phyloP scores from a whole-genome alignment of 2,797 vertebrate genomes.

The Benthosema pterotum region DNA sequence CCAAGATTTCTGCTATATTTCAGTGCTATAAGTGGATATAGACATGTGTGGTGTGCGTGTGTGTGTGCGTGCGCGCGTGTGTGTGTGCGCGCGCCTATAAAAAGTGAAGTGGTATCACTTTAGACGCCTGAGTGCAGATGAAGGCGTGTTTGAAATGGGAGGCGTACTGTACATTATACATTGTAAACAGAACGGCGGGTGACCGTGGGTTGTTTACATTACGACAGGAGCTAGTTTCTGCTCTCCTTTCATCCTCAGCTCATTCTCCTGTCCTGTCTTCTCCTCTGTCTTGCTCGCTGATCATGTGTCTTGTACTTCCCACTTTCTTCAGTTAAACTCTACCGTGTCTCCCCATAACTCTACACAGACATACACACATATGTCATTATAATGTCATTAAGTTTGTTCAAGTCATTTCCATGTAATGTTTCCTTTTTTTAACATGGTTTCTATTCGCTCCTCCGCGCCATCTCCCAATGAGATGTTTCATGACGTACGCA shows the following conservation, averaged over 20 bases:
- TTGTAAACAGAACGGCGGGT: slow-evolving; percentile 89
- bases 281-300: slow-evolving; percentile 23
- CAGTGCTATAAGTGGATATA: too few relatives aligned
- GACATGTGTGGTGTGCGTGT: slow-evolving; percentile 18
- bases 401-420: slow-evolving; percentile 12
- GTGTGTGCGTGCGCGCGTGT: slow-evolving; percentile 29
- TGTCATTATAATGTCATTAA: neutral
- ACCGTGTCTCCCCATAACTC: neutral
- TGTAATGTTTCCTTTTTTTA: slow-evolving; percentile 34
- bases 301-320: too few relatives aligned
- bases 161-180: slow-evolving; percentile 96
- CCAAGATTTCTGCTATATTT: too few relatives aligned
- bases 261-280: slow-evolving; percentile 66
- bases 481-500: neutral
- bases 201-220: slow-evolving; percentile 87
- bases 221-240: slow-evolving; percentile 83
- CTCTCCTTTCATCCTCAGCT: slow-evolving; percentile 64
- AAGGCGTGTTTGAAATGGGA: slow-evolving; percentile 87
- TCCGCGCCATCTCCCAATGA: too few relatives aligned
- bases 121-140: slow-evolving; percentile 90
- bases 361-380: slow-evolving; percentile 3
- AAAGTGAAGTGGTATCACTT: slow-evolving; percentile 90
- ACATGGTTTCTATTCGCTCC: slow-evolving; percentile 59
- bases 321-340: slow-evolving; percentile 8
- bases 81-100: slow-evolving; percentile 63